Percentiles rank a stretch among this genome's conserved stretches.
phyloP scores from a whole-genome alignment of 2,797 vertebrate species.

The Brotula barbata region DNA sequence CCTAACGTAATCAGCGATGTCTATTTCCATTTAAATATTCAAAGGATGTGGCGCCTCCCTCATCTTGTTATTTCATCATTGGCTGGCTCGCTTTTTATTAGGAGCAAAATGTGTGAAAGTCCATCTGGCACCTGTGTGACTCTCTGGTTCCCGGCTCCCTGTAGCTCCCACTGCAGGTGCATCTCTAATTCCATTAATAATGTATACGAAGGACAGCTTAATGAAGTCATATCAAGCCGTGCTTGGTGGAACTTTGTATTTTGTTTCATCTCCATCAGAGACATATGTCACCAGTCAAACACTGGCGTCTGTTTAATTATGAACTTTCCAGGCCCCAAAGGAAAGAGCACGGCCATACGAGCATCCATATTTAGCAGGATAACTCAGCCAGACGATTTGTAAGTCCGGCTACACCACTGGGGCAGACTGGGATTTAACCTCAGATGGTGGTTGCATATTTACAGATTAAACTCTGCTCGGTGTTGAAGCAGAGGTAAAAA shows the following conservation, averaged over 20 bases:
- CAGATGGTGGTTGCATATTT: constrained; percentile 39
- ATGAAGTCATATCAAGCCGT: constrained; percentile 51
- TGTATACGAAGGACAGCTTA: constrained; percentile 51
- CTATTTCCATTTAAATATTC: constrained; percentile 44
- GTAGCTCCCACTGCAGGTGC: constrained; percentile 48
- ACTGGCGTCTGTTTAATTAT: constrained; percentile 34
- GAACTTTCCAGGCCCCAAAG: constrained; percentile 41
- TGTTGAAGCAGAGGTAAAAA: not conserved
- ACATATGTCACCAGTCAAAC: constrained; percentile 55
- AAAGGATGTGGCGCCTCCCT: constrained; percentile 44
- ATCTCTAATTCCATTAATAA: constrained; percentile 41
- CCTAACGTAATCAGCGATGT: constrained; percentile 34
- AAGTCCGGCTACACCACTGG: constrained; percentile 42
- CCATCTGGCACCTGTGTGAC: constrained; percentile 48
- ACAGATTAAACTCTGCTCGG: constrained; percentile 32
- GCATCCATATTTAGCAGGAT: constrained; percentile 56
- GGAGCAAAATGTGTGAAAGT: constrained; percentile 48
- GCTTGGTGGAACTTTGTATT: constrained; percentile 45
- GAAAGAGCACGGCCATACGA: constrained; percentile 36
- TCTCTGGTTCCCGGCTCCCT: constrained; percentile 43
- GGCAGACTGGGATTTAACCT: constrained; percentile 26
- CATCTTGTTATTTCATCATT: constrained; percentile 33
- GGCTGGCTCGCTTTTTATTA: constrained; percentile 42
- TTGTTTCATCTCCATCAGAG: constrained; percentile 44
- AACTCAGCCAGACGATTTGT: constrained; percentile 40